A percentile compares a stretch with the other conserved stretches of the same genome.
Evolutionary conservation across 1,140 invertebrate species (phyloP).

Genomic region (Bombus breviceps): DNA sequence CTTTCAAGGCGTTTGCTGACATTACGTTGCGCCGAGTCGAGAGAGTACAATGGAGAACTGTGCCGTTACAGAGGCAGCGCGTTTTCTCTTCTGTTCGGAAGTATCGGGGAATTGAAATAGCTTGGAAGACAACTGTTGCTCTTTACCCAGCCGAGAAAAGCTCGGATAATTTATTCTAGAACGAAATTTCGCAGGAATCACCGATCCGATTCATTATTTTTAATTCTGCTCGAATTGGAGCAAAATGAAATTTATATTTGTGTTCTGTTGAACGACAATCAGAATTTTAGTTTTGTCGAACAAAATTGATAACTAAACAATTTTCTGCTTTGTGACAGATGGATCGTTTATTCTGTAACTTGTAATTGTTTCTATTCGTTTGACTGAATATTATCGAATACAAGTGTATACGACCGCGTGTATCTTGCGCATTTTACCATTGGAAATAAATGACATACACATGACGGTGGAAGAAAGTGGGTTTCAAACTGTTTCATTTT

Average conservation of each 20-base stretch:
- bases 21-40: slow-evolving; percentile 70
- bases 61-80: slow-evolving; percentile 58
- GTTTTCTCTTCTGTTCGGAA: slow-evolving; percentile 61
- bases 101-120: slow-evolving; percentile 67
- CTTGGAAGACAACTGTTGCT: slow-evolving; percentile 67
- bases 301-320: no score
- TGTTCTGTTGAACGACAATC: no score
- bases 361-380: not conserved
- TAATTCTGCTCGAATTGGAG: not conserved
- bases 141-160: slow-evolving; percentile 17
- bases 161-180: slow-evolving; percentile 54
- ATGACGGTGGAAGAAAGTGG: not conserved
- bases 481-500: slow-evolving; percentile 11
- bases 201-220: not conserved
- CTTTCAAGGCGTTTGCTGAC: slow-evolving; percentile 76
- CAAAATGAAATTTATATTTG: not conserved
- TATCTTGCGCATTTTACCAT: not conserved
- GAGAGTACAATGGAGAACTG: slow-evolving; percentile 76
- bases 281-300: no score
- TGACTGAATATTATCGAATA: not conserved
- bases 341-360: not conserved
- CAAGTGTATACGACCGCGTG: no score
- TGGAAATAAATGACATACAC: not conserved
- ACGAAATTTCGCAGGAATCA: slow-evolving; percentile 33
- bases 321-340: no score